phyloP scores from a whole-genome alignment of 2,797 vertebrate genomes.

The Brotula barbata region DNA sequence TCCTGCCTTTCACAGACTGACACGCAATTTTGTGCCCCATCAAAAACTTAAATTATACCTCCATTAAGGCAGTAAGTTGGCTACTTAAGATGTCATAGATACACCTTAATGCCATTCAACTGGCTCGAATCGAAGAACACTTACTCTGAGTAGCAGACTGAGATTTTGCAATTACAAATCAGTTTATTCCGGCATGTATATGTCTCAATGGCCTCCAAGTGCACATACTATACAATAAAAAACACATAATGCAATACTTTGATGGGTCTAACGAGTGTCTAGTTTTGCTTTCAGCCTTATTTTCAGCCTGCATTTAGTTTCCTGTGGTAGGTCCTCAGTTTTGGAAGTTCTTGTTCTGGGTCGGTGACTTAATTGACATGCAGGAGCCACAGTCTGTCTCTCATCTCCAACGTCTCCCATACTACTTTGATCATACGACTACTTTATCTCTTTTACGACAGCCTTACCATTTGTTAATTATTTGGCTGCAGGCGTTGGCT shows the following conservation, averaged over 20 bases:
- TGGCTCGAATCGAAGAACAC: too few relatives aligned
- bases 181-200: too few relatives aligned
- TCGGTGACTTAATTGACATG: slow-evolving; percentile 23
- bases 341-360: slow-evolving; percentile 3
- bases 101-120: too few relatives aligned
- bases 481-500: slow-evolving; percentile 50
- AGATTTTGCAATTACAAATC: too few relatives aligned
- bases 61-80: too few relatives aligned
- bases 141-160: too few relatives aligned
- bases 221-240: too few relatives aligned
- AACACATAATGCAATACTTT: not conserved
- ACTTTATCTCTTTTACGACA: slow-evolving; percentile 57
- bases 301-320: slow-evolving; percentile 5
- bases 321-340: not conserved
- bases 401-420: slow-evolving; percentile 13
- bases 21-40: too few relatives aligned
- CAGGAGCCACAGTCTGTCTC: slow-evolving; percentile 22
- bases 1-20: too few relatives aligned
- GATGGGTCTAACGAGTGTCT: not conserved
- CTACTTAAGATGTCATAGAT: too few relatives aligned
- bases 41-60: too few relatives aligned
- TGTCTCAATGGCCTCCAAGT: too few relatives aligned
- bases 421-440: slow-evolving; percentile 49
- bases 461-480: slow-evolving; percentile 64
- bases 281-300: not conserved